Conservation (phyloP, 2,888 invertebrate species). For the Catocala nupta region DNA sequence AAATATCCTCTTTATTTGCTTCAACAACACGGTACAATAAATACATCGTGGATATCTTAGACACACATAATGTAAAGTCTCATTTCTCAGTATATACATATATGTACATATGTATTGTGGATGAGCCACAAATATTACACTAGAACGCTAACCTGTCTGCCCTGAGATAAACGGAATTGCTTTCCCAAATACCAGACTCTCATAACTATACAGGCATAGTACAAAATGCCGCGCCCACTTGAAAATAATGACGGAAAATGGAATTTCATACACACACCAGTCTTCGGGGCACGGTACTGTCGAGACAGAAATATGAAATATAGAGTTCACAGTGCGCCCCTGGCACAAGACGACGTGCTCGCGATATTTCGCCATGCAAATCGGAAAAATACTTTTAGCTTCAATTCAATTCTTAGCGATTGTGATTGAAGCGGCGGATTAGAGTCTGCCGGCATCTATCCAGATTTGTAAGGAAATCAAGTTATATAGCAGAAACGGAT, state of each 20-base stretch:
- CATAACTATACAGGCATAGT: slow-evolving; percentile 57
- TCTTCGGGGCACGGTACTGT: slow-evolving; percentile 35
- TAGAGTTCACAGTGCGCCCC: slow-evolving; percentile 57
- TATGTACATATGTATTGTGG: too few species aligned
- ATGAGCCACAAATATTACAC: too few species aligned
- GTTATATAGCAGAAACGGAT: slow-evolving; percentile 20
- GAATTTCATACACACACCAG: slow-evolving; percentile 62
- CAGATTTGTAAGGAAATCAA: slow-evolving; percentile 27
- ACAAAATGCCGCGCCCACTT: slow-evolving; percentile 66
- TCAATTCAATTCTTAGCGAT: slow-evolving; percentile 56
- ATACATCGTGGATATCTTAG: too few species aligned
- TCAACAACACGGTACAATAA: too few species aligned
- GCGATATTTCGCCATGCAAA: slow-evolving; percentile 62
- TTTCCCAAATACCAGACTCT: slow-evolving; percentile 45
- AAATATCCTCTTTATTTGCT: too few species aligned
- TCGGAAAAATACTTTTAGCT: slow-evolving; percentile 61
- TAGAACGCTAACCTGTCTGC: too few species aligned
- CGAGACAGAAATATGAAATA: slow-evolving; percentile 63
- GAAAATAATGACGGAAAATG: slow-evolving; percentile 80
- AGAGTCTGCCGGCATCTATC: slow-evolving; percentile 24
- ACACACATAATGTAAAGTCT: too few species aligned
- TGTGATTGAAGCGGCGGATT: slow-evolving; percentile 45
- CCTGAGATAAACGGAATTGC: slow-evolving; percentile 42
- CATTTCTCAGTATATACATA: too few species aligned
- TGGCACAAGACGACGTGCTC: slow-evolving; percentile 42